phyloP scores from a whole-genome alignment of 2,888 invertebrate genomes.

The Archips crataeganus region DNA sequence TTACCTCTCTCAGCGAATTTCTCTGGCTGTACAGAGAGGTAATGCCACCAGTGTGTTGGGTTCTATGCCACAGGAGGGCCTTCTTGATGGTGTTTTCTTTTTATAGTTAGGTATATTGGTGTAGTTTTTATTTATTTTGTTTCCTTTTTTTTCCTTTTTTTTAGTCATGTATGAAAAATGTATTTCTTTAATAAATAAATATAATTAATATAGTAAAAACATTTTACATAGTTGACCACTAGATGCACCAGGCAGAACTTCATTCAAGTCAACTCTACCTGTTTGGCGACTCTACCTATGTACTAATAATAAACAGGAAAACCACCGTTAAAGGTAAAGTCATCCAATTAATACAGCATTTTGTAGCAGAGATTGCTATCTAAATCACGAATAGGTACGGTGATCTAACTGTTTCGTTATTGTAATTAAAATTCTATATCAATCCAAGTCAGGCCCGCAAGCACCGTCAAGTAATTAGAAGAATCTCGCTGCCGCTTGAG shows the following conservation, averaged over 20 bases:
- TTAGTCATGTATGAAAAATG: no score
- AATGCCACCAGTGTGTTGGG: no score
- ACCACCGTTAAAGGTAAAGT: conserved; percentile 35
- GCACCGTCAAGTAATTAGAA: conserved; percentile 34
- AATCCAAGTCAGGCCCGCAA: conserved; percentile 25
- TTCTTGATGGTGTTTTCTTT: no score
- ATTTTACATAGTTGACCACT: conserved; percentile 17
- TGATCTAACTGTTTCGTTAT: conserved; percentile 42
- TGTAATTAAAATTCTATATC: conserved; percentile 42
- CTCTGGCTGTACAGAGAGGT: no score
- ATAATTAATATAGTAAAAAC: no score
- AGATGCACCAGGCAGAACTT: background rate
- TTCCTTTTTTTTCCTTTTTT: no score
- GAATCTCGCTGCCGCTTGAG: conserved; percentile 39
- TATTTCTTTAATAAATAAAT: no score
- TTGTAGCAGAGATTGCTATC: conserved; percentile 34
- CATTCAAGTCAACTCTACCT: conserved; percentile 21
- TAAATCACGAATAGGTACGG: conserved; percentile 25
- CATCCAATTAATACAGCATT: conserved; percentile 31
- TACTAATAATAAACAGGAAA: conserved; percentile 34
- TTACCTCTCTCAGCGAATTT: no score
- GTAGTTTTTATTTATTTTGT: no score
- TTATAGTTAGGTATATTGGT: no score
- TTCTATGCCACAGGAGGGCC: no score
- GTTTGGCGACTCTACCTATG: conserved; percentile 26